Evolutionary conservation across 2,797 vertebrate genomes (phyloP).

Genomic region (Ibycter americanus): DNA sequence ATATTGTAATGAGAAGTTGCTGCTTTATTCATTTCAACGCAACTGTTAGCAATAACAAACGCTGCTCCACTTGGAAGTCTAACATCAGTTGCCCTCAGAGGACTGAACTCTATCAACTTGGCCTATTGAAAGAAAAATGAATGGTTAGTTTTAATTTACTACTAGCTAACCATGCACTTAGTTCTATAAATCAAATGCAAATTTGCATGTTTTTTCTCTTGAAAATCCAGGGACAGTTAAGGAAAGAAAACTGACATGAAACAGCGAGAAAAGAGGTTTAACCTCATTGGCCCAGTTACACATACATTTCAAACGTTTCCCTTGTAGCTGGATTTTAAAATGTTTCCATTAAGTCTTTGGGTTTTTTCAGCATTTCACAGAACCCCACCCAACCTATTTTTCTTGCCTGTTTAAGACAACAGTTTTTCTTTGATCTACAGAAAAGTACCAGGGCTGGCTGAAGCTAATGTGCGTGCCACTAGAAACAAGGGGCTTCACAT

Average conservation of each 20-base stretch:
- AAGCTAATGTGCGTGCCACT: neutral
- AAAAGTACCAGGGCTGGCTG: constrained; percentile 43
- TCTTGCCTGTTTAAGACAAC: constrained; percentile 51
- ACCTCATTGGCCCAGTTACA: constrained; percentile 27
- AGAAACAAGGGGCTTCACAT: constrained; percentile 18
- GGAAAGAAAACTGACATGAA: constrained; percentile 45
- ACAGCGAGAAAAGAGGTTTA: constrained; percentile 41
- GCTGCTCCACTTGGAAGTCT: constrained; percentile 87
- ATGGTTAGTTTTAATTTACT: constrained; percentile 53
- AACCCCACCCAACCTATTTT: constrained; percentile 47
- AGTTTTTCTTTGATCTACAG: constrained; percentile 58
- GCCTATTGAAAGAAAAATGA: constrained; percentile 81
- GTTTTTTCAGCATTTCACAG: constrained; percentile 16
- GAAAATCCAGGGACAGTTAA: constrained; percentile 20
- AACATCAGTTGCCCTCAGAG: constrained; percentile 90
- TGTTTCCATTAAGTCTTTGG: constrained; percentile 44
- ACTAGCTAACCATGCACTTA: constrained; percentile 49
- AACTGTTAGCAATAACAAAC: constrained; percentile 97
- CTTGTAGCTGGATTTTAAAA: constrained; percentile 38
- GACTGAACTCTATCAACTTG: constrained; percentile 95
- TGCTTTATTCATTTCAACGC: constrained; percentile 97
- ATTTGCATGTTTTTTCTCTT: constrained; percentile 45
- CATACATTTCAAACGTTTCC: neutral
- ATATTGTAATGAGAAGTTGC: constrained; percentile 95
- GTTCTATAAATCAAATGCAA: constrained; percentile 63